Evolutionary conservation across 2,888 invertebrate species (phyloP).

Genomic region (Agrotis segetum): DNA sequence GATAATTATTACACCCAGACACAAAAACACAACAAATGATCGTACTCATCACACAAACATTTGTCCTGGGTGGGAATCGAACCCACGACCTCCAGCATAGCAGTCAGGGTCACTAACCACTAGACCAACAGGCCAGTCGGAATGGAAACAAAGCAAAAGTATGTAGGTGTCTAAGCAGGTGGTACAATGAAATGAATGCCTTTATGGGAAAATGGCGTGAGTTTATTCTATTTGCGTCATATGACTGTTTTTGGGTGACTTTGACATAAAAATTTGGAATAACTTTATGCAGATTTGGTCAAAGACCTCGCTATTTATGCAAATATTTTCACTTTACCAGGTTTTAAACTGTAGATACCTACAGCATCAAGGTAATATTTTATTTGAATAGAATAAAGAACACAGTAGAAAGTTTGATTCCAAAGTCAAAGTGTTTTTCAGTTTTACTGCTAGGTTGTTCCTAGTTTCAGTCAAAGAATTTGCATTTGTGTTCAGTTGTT

Average conservation of each 20-base stretch:
- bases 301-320: conserved; percentile 13
- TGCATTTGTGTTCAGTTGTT: no score
- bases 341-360: not conserved
- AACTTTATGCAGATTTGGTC: conserved; percentile 21
- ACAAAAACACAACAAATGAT: no score
- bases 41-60: no score
- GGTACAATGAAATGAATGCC: not conserved
- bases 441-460: no score
- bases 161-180: not conserved
- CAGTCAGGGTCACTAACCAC: no score
- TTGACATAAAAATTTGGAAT: not conserved
- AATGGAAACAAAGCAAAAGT: not conserved
- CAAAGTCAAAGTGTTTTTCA: no score
- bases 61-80: no score
- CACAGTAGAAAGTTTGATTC: not conserved
- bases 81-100: no score
- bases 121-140: no score
- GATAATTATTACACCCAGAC: no score
- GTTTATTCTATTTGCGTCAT: not conserved
- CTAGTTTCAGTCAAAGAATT: no score
- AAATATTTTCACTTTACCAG: not conserved
- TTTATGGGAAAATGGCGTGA: not conserved
- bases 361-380: not conserved
- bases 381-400: not conserved
- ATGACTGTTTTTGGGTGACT: not conserved